phyloP scores from a whole-genome alignment of 2,888 invertebrate genomes.

The Campopleginae sp. region DNA sequence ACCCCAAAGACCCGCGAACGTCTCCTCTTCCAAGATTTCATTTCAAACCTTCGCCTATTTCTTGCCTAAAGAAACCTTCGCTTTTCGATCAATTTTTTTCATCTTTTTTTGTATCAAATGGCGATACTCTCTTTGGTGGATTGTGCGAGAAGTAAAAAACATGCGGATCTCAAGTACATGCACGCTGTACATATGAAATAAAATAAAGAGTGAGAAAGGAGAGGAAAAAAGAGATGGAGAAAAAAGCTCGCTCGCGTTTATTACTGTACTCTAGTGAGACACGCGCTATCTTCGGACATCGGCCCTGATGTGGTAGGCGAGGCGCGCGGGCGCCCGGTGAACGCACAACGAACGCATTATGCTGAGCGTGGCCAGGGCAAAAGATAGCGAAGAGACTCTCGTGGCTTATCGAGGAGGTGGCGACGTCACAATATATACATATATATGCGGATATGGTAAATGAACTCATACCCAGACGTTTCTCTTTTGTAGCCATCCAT shows the following conservation, averaged over 20 bases:
- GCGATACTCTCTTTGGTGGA: background rate
- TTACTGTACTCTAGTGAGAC: slow-evolving; percentile 53
- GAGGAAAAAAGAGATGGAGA: slow-evolving; percentile 55
- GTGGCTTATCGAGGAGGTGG: slow-evolving; percentile 73
- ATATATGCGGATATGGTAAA: background rate
- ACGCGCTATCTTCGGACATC: slow-evolving; percentile 69
- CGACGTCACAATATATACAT: slow-evolving; percentile 53
- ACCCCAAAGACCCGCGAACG: background rate
- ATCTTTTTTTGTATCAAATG: background rate
- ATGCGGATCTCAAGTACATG: slow-evolving; percentile 34
- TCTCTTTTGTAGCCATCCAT: slow-evolving; percentile 58
- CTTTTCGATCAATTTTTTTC: background rate
- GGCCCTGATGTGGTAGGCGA: slow-evolving; percentile 60
- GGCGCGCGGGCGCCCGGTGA: slow-evolving; percentile 63
- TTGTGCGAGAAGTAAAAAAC: slow-evolving; percentile 24
- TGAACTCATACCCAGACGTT: slow-evolving; percentile 48
- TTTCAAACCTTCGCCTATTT: too few species aligned
- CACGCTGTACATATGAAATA: slow-evolving; percentile 17
- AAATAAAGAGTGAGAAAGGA: slow-evolving; percentile 13
- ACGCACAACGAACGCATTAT: slow-evolving; percentile 73
- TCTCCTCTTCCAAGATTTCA: too few species aligned
- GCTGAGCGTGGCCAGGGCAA: slow-evolving; percentile 62
- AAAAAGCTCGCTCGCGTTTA: slow-evolving; percentile 28
- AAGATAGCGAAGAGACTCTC: slow-evolving; percentile 67
- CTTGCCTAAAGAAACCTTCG: background rate